Conservation (phyloP, 1,140 invertebrate species). For the Branchinecta lindahli region DNA sequence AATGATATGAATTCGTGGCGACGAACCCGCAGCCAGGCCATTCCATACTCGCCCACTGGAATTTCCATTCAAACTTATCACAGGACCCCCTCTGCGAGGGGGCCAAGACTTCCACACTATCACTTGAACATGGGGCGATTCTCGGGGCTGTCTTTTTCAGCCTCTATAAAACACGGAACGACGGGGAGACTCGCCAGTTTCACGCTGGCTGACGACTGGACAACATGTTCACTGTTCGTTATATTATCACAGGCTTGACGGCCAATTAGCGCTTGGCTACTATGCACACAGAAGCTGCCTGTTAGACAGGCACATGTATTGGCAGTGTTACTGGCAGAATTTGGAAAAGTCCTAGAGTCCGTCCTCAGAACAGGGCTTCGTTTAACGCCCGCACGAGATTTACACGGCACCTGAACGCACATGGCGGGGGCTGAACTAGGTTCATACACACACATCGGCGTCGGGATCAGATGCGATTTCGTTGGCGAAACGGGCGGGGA, state of each 20-base stretch:
- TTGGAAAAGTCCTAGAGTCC: conserved; percentile 2
- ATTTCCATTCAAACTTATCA: conserved; percentile 3
- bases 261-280: not conserved
- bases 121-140: no score
- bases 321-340: conserved; percentile 8
- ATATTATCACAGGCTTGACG: conserved; percentile 5
- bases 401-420: conserved; percentile 6
- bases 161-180: conserved; percentile 2
- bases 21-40: no score
- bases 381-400: not conserved
- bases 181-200: conserved; percentile 1
- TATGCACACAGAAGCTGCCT: conserved; percentile 2
- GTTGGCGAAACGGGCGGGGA: not conserved
- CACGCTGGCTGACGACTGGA: not conserved
- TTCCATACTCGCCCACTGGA: no score
- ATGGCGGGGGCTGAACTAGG: not conserved
- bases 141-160: not conserved
- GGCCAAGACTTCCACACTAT: no score
- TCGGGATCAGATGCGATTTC: not conserved
- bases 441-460: not conserved
- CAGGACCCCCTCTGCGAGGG: not conserved
- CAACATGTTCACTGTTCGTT: not conserved
- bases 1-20: no score
- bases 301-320: not conserved
- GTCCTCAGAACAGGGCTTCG: not conserved